phyloP scores from a whole-genome alignment of 2,113 vertebrate genomes.

The Boleophthalmus pectinirostris region DNA sequence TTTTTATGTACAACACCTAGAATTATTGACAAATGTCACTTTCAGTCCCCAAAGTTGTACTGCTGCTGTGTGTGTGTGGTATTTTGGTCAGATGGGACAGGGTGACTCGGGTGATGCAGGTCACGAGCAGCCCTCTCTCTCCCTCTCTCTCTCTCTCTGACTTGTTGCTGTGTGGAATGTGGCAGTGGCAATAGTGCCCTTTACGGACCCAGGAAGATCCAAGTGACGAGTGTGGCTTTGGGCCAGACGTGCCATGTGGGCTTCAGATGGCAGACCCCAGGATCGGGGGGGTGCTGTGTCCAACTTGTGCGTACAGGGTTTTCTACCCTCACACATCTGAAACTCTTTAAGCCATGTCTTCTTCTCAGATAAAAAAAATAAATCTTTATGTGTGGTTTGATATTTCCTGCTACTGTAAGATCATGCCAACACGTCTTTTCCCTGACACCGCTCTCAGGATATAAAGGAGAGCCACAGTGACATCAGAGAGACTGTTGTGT shows the following conservation, averaged over 20 bases:
- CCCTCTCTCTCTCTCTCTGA: not conserved
- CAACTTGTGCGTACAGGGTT: conserved; percentile 36
- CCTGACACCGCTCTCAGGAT: conserved; percentile 54
- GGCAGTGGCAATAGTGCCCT: conserved; percentile 74
- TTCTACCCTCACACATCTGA: conserved; percentile 20
- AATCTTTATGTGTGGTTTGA: not conserved
- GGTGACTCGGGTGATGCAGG: conserved; percentile 12
- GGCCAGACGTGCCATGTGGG: conserved; percentile 85
- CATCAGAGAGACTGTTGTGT: conserved; percentile 59
- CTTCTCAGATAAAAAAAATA: not conserved
- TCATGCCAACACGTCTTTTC: conserved; percentile 17
- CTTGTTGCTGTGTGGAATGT: conserved; percentile 55
- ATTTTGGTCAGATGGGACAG: conserved; percentile 7
- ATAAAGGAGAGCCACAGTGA: conserved; percentile 62
- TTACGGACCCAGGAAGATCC: conserved; percentile 72
- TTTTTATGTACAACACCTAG: not conserved
- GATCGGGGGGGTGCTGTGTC: conserved; percentile 68
- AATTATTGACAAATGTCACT: conserved; percentile 1
- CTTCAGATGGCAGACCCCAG: conserved; percentile 85
- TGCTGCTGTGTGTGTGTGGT: conserved; percentile 3
- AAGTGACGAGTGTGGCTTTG: conserved; percentile 75
- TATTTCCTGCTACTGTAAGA: not conserved
- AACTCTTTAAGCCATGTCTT: not conserved
- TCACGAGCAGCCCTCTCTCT: conserved; percentile 28
- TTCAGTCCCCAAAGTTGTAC: not conserved